Evolutionary conservation across 2,888 invertebrate species (phyloP).

Genomic region (Macrostomum cliftonense): DNA sequence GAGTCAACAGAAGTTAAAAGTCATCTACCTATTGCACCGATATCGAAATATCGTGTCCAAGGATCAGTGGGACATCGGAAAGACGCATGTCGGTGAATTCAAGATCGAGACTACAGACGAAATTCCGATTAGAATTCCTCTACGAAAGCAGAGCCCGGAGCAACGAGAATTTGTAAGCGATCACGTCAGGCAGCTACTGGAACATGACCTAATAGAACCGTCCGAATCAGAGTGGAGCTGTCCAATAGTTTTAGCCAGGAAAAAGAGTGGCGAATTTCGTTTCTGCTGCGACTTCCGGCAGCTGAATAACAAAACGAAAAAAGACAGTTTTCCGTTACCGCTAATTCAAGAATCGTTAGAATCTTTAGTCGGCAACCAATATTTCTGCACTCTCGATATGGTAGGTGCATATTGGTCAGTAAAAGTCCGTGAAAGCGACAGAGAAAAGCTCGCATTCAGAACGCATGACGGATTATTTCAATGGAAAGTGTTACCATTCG

Average conservation of each 20-base stretch:
- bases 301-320: neutral
- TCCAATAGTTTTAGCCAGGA: neutral
- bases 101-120: no score
- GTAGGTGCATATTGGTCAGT: neutral
- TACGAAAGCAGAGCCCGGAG: no score
- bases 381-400: neutral
- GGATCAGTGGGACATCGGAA: no score
- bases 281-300: neutral
- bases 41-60: no score
- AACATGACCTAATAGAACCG: neutral
- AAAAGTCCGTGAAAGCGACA: no score
- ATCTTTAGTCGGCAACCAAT: neutral
- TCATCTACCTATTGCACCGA: no score
- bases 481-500: no score
- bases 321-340: slow-evolving; percentile 3
- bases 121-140: no score
- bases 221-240: neutral
- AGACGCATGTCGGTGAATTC: no score
- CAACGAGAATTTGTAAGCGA: neutral
- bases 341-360: neutral
- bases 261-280: slow-evolving; percentile 1
- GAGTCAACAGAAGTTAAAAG: no score
- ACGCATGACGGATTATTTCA: neutral
- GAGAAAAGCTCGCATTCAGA: neutral
- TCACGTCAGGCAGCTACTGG: slow-evolving; percentile 1